phyloP scores from a whole-genome alignment of 2,888 invertebrate species.

The Trichacis sp. region DNA sequence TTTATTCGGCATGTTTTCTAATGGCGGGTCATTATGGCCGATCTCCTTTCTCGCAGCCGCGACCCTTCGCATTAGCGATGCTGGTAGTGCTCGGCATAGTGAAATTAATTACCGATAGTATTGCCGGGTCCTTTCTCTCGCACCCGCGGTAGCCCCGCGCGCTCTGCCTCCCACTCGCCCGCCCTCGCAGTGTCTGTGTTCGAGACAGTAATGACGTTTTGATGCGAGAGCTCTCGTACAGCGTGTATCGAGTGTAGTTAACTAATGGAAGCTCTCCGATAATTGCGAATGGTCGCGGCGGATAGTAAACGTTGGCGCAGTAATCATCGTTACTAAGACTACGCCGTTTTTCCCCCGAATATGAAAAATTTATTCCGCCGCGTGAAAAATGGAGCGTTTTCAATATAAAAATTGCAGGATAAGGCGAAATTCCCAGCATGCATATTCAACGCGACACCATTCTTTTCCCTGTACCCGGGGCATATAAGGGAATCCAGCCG shows the following conservation, averaged over 20 bases:
- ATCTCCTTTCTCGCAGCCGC: slow-evolving; percentile 43
- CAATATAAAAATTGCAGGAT: slow-evolving; percentile 4
- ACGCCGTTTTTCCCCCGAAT: neutral
- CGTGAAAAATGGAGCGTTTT: neutral
- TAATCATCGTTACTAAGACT: slow-evolving; percentile 64
- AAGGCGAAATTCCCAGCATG: slow-evolving; percentile 2
- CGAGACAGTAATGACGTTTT: slow-evolving; percentile 67
- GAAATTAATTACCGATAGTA: slow-evolving; percentile 68
- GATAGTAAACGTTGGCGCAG: slow-evolving; percentile 60
- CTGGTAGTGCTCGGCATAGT: slow-evolving; percentile 50
- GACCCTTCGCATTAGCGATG: slow-evolving; percentile 59
- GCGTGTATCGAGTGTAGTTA: slow-evolving; percentile 66
- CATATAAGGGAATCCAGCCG: slow-evolving; percentile 54
- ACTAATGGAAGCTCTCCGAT: slow-evolving; percentile 69
- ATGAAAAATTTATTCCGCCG: neutral
- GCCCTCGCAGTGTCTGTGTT: slow-evolving; percentile 43
- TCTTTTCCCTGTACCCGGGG: slow-evolving; percentile 36
- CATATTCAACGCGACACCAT: slow-evolving; percentile 12
- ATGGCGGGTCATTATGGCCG: slow-evolving; percentile 52
- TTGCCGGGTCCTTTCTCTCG: slow-evolving; percentile 43
- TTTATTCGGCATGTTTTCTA: slow-evolving; percentile 48
- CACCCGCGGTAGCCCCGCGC: slow-evolving; percentile 12
- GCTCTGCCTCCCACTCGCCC: slow-evolving; percentile 18
- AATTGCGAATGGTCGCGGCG: slow-evolving; percentile 63
- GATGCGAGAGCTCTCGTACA: slow-evolving; percentile 62